Percentiles rank a stretch among this genome's conserved stretches.
phyloP scores from a whole-genome alignment of 2,797 vertebrate genomes.

The Acipenser transmontanus region DNA sequence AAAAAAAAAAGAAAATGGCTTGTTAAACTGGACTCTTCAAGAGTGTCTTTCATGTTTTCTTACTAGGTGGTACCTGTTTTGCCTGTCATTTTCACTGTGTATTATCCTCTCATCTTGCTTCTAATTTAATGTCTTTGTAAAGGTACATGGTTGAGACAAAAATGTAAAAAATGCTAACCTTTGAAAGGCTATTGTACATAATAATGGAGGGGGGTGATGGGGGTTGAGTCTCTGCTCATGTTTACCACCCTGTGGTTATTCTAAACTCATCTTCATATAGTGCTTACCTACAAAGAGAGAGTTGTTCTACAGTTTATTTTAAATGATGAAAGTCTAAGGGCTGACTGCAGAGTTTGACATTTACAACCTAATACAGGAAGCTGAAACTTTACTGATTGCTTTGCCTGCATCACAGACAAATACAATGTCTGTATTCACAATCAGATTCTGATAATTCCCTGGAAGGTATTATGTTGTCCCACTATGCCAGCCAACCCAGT shows the following conservation, averaged over 20 bases:
- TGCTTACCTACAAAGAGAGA: not conserved
- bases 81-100: conserved; percentile 58
- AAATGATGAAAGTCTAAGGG: too few species aligned
- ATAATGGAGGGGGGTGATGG: conserved; percentile 9
- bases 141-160: conserved; percentile 16
- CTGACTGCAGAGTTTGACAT: too few species aligned
- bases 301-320: too few species aligned
- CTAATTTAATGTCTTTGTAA: conserved; percentile 51
- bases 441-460: too few species aligned
- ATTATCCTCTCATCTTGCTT: conserved; percentile 51
- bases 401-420: too few species aligned
- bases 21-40: conserved; percentile 53
- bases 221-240: conserved; percentile 22
- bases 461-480: too few species aligned
- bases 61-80: conserved; percentile 60
- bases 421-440: too few species aligned
- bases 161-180: not conserved
- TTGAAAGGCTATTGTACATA: too few species aligned
- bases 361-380: too few species aligned
- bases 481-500: too few species aligned
- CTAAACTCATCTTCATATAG: conserved; percentile 39
- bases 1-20: conserved; percentile 53
- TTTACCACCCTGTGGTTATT: conserved; percentile 31
- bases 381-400: too few species aligned
- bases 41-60: conserved; percentile 56